Evolutionary conservation across 1,140 invertebrate species (phyloP), one percentile per base, ranked within the genome.

Genomic region (Nomia melanderi): DNA sequence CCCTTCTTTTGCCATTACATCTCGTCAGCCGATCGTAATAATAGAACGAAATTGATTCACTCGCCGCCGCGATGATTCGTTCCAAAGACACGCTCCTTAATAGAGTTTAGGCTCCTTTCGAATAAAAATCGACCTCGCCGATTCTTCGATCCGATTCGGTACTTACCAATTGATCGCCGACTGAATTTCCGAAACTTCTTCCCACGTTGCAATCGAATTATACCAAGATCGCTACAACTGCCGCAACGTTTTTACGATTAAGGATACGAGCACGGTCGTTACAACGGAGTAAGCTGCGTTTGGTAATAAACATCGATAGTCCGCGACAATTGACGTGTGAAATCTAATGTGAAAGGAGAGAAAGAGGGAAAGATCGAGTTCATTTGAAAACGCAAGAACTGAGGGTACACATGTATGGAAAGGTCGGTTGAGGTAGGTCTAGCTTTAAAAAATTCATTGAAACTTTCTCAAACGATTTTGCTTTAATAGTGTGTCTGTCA

Each of bases 31-130:
- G 75, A 82, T 85, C 77, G 87, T 87, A 87, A 88, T 87, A 87
- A 88, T 88, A 88, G 87, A 84, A 87, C 83, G 76, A 86, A 87
- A 85, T 88, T 88, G 87, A 88, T 88, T 88, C 87, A 88, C 66
- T 76, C 80, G 60, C 53, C 47, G 65, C 50, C 71, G 56, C 71
- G 71, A 5, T 66, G 82, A 72, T 67, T 69, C 63, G 66, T 77
- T 71, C 70, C 77, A 50, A 64, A n/a, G 27, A 25, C 3, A 60
- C 44, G 25, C 47, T 41, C 27, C n/a, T 54, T 54, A 11, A 7
- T 50, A 39, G 75, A 41, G 54, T 44, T 44, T 62, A 41, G 25
- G 53, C 41, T 44, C 41, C 41, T 17, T 14, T 4, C 3, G 20
- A 44, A 44, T 17, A 50, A 50, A n/a, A 47, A 47, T n/a, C 17